Base-by-base conservation (phyloP, 1,140 invertebrate species). In the Pissodes strobi region DNA sequence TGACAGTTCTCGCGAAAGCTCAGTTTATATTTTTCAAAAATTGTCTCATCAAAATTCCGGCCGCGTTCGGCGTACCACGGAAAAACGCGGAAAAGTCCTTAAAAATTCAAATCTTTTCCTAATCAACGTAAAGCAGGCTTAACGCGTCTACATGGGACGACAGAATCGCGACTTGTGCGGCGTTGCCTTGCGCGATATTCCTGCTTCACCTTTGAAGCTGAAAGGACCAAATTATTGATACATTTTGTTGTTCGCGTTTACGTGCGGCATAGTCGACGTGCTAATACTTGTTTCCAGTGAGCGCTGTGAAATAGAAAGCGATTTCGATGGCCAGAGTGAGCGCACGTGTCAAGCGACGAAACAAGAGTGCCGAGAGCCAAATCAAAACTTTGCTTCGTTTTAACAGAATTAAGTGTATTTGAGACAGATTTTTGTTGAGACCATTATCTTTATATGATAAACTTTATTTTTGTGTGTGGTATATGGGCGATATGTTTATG, bases 401-500 rank as follows among this genome's bases (percentile, higher is more conserved):
- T 52, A 30, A 41, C 59, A 8, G 59, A 62, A 62, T 62, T 53
- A 62, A 62, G 59, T 41, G 48, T 41, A 53, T 62, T 61, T 49
- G 21, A 61, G 58, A 61, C 58, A 51, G 58, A 61, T 61, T 62
- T 62, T 62, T 62, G 59, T 62, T 19, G 13, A 43, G 34, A 22
- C 59, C 39, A 62, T 62, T 62, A 62, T 52, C 59, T 62, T 30
- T 43, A 34, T 34, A 62, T 62, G 59, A 62, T 62, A 62, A 62
- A 62, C 23, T 53, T 55, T 62, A 53, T 53, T 41, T 62, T 62
- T 62, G 30, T 62, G 58, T 62, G 59, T 27, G 59, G 13, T 15
- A 19, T 39, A 19, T 10, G 27, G 30, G 1, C 34, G 55, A 57
- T 37, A 57, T 45, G 55, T 57, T 57, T 57, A 45, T 51, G 23